Percentiles rank a stretch among this genome's conserved stretches.
phyloP scores from a whole-genome alignment of 2,888 invertebrate genomes.

The Stenoptilia bipunctidactyla region DNA sequence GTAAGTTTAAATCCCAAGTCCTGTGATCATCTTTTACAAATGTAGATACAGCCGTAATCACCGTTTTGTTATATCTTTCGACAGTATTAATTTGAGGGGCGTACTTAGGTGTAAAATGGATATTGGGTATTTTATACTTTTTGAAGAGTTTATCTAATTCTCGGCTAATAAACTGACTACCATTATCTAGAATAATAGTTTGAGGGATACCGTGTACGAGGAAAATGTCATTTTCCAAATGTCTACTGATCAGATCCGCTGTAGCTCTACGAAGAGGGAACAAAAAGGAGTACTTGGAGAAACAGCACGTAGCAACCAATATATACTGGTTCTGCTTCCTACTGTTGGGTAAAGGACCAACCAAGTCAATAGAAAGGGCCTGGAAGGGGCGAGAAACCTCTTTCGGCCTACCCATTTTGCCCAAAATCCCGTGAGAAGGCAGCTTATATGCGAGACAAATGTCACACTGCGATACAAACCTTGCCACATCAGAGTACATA shows the following conservation, averaged over 20 bases:
- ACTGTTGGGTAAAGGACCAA: slow-evolving; percentile 16
- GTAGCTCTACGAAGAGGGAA: slow-evolving; percentile 16
- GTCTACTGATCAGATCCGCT: slow-evolving; percentile 4
- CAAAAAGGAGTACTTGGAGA: too few relatives aligned
- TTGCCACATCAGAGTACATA: slow-evolving; percentile 15
- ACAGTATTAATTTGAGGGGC: slow-evolving; percentile 1
- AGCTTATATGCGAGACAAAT: slow-evolving; percentile 11
- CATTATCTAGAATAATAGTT: slow-evolving; percentile 5
- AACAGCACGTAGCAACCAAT: too few relatives aligned
- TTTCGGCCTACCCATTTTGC: slow-evolving; percentile 18
- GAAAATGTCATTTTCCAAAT: slow-evolving; percentile 8
- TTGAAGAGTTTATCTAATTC: neutral
- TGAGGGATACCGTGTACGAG: slow-evolving; percentile 4
- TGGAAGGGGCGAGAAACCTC: slow-evolving; percentile 18
- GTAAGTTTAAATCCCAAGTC: slow-evolving; percentile 16
- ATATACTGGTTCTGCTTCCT: slow-evolving; percentile 16
- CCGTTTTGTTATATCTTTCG: slow-evolving; percentile 12
- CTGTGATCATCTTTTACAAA: slow-evolving; percentile 17
- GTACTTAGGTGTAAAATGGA: slow-evolving; percentile 4
- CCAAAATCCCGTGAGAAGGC: slow-evolving; percentile 11
- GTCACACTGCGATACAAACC: slow-evolving; percentile 10
- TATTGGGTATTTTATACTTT: slow-evolving; percentile 5
- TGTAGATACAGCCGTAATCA: slow-evolving; percentile 14
- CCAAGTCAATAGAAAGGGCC: slow-evolving; percentile 15
- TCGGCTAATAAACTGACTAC: slow-evolving; percentile 2